Conservation (phyloP, 30 jellyfish, hydroid and myxozoan species). For the Cassiopea xamachana region DNA sequence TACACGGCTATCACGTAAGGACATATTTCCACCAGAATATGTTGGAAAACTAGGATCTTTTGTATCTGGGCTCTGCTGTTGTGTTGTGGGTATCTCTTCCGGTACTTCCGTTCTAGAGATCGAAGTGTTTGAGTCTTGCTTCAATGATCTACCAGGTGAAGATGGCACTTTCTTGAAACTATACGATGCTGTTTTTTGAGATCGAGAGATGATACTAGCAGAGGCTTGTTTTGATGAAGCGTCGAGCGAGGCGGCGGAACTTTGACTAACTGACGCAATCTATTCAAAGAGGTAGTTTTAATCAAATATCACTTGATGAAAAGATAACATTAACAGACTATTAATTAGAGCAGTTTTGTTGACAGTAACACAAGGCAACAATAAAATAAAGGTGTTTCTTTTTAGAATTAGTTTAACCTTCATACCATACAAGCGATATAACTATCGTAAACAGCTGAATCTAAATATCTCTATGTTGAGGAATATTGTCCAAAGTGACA, state of each 20-base stretch:
- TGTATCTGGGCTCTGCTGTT: slow-evolving; percentile 13
- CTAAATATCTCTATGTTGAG: too few relatives aligned
- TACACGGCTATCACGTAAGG: slow-evolving; percentile 20
- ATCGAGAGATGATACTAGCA: slow-evolving; percentile 1
- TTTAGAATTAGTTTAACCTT: too few relatives aligned
- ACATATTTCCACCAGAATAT: slow-evolving; percentile 5
- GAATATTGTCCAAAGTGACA: background rate
- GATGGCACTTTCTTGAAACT: background rate
- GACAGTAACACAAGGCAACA: too few relatives aligned
- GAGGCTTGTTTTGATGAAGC: background rate
- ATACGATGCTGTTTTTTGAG: background rate
- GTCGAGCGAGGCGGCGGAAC: slow-evolving; percentile 45
- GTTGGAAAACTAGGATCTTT: slow-evolving; percentile 63
- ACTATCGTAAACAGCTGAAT: too few relatives aligned
- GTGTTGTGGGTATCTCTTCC: slow-evolving; percentile 59
- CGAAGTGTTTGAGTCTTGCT: slow-evolving; percentile 20
- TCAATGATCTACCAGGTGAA: slow-evolving; percentile 1
- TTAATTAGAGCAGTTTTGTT: too few relatives aligned
- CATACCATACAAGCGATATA: too few relatives aligned
- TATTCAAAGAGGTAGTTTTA: background rate
- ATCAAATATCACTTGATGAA: too few relatives aligned
- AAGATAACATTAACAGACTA: background rate
- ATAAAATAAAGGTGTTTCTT: too few relatives aligned
- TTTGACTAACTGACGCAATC: slow-evolving; percentile 49
- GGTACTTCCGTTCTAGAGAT: slow-evolving; percentile 62